Percentiles rank a stretch among this genome's conserved stretches.
Conservation (phyloP, 2,113 vertebrate species). For the Tretioscincus oriximinensis region DNA sequence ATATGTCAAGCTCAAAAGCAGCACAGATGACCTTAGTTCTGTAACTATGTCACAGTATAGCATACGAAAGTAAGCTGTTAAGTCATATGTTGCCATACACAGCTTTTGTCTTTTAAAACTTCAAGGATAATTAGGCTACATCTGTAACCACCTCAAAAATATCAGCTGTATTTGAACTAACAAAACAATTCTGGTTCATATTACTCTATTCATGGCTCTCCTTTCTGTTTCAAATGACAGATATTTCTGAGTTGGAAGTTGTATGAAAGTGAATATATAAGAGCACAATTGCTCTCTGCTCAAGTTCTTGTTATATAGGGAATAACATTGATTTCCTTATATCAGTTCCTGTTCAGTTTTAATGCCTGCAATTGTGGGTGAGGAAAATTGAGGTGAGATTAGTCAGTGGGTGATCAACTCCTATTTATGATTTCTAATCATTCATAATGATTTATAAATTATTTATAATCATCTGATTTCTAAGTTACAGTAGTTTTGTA, state of each 20-base stretch:
- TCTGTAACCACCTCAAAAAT: neutral
- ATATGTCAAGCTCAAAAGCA: neutral
- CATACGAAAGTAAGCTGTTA: neutral
- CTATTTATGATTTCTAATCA: neutral
- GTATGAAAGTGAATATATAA: too few species aligned
- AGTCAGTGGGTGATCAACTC: neutral
- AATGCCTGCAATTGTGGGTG: neutral
- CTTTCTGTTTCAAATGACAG: neutral
- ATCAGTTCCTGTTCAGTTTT: neutral
- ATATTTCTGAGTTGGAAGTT: neutral
- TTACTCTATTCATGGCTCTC: neutral
- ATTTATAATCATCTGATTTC: neutral
- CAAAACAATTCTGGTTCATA: neutral
- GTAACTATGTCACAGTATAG: neutral
- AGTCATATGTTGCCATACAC: neutral
- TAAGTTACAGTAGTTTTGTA: neutral
- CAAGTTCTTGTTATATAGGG: neutral
- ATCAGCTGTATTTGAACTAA: too few species aligned
- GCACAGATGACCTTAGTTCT: neutral
- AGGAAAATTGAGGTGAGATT: neutral
- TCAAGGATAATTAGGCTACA: neutral
- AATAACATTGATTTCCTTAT: neutral
- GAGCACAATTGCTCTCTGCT: neutral
- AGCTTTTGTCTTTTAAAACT: neutral
- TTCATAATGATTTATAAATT: too few species aligned